These are phyloP conservation scores for Sussaba pulchella DNA, from an alignment of 2,888 invertebrate genomes.

Conservation along the genomic window DNA sequence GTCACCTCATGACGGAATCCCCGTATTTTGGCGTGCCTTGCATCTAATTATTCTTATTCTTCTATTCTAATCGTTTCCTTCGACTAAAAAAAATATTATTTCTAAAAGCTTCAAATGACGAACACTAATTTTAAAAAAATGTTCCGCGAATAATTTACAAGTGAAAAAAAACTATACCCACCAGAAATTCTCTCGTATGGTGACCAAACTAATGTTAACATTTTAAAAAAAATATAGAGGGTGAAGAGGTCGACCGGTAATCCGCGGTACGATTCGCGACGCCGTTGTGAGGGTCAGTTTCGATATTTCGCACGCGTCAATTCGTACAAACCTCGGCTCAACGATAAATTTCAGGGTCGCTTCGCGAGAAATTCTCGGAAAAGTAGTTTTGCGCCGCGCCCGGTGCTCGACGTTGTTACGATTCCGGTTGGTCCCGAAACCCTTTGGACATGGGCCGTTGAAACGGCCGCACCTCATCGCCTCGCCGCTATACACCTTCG, in stretches of 20 bases:
- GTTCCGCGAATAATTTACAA: too few species aligned
- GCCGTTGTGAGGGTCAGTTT: background rate
- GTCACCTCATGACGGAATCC: too few species aligned
- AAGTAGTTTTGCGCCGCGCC: slow-evolving; percentile 79
- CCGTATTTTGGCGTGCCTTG: too few species aligned
- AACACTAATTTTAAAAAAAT: too few species aligned
- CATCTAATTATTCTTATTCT: too few species aligned
- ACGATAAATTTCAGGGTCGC: slow-evolving; percentile 81
- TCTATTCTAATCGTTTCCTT: too few species aligned
- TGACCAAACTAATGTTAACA: background rate
- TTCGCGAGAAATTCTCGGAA: slow-evolving; percentile 83
- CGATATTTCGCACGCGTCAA: slow-evolving; percentile 28
- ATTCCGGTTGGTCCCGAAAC: slow-evolving; percentile 69
- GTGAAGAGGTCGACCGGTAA: background rate
- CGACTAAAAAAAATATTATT: too few species aligned
- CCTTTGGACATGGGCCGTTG: slow-evolving; percentile 64
- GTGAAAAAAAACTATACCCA: too few species aligned
- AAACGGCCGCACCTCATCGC: slow-evolving; percentile 54
- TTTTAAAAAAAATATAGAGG: background rate
- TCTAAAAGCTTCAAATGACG: too few species aligned
- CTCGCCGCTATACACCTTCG: background rate
- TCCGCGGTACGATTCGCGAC: slow-evolving; percentile 8
- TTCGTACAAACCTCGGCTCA: slow-evolving; percentile 5
- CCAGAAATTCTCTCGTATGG: background rate
- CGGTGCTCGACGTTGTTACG: slow-evolving; percentile 41